Conservation (phyloP, 2,888 invertebrate genomes). For the Polydrusus tereticollis region DNA sequence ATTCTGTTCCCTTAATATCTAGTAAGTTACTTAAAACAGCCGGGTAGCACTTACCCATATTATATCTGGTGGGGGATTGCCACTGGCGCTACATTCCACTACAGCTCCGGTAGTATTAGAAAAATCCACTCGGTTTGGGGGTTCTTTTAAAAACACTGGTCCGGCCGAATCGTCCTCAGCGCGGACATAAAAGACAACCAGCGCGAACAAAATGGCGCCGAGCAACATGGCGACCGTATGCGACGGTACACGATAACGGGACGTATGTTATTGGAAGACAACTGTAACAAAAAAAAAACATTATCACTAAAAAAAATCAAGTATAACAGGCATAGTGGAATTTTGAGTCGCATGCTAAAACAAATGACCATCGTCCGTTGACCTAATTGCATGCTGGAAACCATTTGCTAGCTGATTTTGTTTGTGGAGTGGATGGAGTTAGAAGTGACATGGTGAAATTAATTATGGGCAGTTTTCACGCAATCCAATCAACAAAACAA, state of each 20-base stretch:
- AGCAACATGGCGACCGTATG: slow-evolving; percentile 42
- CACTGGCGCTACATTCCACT: slow-evolving; percentile 92
- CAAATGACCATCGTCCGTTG: not conserved
- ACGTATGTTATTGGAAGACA: not conserved
- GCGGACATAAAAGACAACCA: slow-evolving; percentile 37
- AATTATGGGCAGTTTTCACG: not conserved
- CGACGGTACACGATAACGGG: not conserved
- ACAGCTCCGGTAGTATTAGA: slow-evolving; percentile 94
- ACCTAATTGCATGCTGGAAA: not conserved
- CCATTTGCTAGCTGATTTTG: not conserved
- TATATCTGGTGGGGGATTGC: slow-evolving; percentile 90
- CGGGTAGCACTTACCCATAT: slow-evolving; percentile 81
- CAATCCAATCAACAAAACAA: not conserved
- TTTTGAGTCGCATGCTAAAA: no score
- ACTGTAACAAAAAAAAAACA: slow-evolving; percentile 22
- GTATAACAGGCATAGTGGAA: no score
- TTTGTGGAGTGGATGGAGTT: not conserved
- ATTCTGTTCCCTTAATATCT: no score
- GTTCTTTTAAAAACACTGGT: slow-evolving; percentile 93
- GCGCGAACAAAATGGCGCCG: slow-evolving; percentile 41
- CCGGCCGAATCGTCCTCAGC: slow-evolving; percentile 70
- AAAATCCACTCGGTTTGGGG: slow-evolving; percentile 92
- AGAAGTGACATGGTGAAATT: not conserved
- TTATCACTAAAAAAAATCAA: not conserved
- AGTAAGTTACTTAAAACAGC: not conserved